Evolutionary conservation across 2,797 vertebrate species (phyloP), one percentile per base, ranked within the genome.

Genomic region (Channallabes apus): DNA sequence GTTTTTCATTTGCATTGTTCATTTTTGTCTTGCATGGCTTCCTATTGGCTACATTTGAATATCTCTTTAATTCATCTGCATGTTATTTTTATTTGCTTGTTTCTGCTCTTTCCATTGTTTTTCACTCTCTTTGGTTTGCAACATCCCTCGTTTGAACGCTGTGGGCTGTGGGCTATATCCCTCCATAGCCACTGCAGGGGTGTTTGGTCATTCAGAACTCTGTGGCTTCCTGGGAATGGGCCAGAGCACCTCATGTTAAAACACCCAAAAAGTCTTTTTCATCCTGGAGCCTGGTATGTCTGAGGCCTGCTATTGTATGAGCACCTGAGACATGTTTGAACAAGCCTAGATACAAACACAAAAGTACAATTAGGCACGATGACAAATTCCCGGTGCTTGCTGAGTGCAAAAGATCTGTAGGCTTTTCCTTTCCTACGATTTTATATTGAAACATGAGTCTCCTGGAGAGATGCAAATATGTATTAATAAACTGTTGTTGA

Each of bases 141-240:
- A 83, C 68, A 61, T 78, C 2, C 87, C 54, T 85, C 32, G 1
- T 87, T 86, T 84, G 82, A 35, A 81, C 82, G 84, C 54, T 86
- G 85, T 87, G 59, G 86, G 84, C 56, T 82, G 86, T 80, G 88
- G 88, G 85, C 87, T 58, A 83, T 89, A 79, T 91, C 81, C 88
- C 93, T 91, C 92, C 93, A 90, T 92, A 96, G 96, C 95, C 96
- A 91, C 94, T 94, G 81, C 90, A 96, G 95, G 95, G 95, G 91
- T 94, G 95, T 94, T 92, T 95, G 94, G 92, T 96, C 91, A 94
- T 93, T 92, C 96, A 96, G 94, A 97, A 97, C 93, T 97, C 95
- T 92, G 96, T 97, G 96, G 96, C 95, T 87, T 97, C 98, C 94
- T 97, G 96, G 97, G 97, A 98, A 94, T 97, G 96, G 97, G 96